Conservation (phyloP, 2,113 vertebrate species). For the Psophia crepitans region DNA sequence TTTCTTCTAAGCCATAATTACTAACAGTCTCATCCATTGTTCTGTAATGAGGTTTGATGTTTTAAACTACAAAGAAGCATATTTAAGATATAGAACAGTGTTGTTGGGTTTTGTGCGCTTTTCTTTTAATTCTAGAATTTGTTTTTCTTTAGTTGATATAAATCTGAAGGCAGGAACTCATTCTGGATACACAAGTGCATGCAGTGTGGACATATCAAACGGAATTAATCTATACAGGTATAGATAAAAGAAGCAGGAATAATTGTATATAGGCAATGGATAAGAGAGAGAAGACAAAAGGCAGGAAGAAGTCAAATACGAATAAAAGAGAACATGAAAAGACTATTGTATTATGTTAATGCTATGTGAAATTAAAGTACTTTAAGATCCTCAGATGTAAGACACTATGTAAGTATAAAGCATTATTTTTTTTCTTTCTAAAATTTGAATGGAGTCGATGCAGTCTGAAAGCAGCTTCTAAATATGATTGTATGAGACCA, state of each 20-base stretch:
- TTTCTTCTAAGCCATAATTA: conserved; percentile 35
- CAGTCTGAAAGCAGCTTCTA: neutral
- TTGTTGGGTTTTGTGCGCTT: neutral
- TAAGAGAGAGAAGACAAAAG: neutral
- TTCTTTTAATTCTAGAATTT: conserved; percentile 8
- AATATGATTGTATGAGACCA: conserved; percentile 10
- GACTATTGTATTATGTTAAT: neutral
- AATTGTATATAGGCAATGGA: neutral
- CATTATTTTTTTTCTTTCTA: neutral
- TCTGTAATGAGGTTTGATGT: conserved; percentile 26
- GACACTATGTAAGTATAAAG: neutral
- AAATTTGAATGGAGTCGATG: neutral
- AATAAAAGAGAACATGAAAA: neutral
- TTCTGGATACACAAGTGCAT: neutral
- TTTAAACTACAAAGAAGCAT: conserved; percentile 22
- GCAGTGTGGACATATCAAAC: conserved; percentile 44
- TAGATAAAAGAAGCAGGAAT: conserved; percentile 40
- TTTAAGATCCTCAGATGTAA: neutral
- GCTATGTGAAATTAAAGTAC: conserved; percentile 11
- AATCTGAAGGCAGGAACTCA: conserved; percentile 10
- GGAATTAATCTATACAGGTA: conserved; percentile 20
- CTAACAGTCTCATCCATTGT: neutral
- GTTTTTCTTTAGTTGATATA: neutral
- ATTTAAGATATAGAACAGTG: neutral
- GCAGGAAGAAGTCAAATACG: neutral